Evolutionary conservation across 2,113 vertebrate genomes (phyloP).

Genomic region (Dromaius novaehollandiae): DNA sequence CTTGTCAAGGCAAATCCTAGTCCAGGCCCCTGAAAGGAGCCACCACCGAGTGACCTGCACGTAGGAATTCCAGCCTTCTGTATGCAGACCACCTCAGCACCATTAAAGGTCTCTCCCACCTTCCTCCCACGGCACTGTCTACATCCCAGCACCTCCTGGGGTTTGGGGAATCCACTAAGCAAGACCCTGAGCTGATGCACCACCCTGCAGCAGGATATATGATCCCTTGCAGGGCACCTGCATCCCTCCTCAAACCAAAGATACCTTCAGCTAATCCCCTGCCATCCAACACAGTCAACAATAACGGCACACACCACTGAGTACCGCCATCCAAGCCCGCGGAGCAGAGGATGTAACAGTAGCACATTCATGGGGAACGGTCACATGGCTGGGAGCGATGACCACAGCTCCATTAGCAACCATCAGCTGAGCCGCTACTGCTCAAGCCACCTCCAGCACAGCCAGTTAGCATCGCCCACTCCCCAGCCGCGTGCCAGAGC

Average conservation of each 20-base stretch:
- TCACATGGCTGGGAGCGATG: rapidly evolving
- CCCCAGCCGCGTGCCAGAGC: not conserved
- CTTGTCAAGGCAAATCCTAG: not conserved
- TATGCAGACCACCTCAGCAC: too few species aligned
- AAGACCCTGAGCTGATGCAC: too few species aligned
- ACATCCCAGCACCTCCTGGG: too few species aligned
- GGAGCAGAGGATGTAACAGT: not conserved
- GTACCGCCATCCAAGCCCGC: rapidly evolving
- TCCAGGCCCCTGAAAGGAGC: not conserved
- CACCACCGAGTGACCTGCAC: not conserved
- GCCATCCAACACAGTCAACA: not conserved
- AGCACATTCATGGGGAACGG: not conserved
- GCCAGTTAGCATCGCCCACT: not conserved
- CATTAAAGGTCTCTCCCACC: too few species aligned
- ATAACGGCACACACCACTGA: not conserved
- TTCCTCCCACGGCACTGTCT: too few species aligned
- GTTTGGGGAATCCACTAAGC: too few species aligned
- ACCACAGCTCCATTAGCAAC: not conserved
- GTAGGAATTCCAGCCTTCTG: too few species aligned
- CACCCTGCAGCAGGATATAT: not conserved
- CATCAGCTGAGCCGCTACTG: not conserved
- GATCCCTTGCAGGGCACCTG: not conserved
- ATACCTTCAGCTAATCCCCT: not conserved
- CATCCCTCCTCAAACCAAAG: rapidly evolving
- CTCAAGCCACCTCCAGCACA: not conserved